phyloP scores from a whole-genome alignment of 2,888 invertebrate genomes.

The Trichopoda pennipes region DNA sequence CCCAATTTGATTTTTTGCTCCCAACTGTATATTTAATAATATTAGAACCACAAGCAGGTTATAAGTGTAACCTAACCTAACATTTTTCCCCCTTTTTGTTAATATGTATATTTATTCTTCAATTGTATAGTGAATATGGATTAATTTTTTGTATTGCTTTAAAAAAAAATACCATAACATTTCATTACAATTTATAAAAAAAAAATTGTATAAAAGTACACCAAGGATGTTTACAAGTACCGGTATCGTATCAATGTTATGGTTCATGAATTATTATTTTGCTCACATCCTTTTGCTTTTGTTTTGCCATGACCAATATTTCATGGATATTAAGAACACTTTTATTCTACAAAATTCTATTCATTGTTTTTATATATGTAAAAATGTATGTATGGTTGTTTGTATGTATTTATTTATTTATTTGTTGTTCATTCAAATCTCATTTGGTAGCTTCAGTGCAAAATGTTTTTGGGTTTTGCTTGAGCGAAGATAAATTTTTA shows the following conservation, averaged over 20 bases:
- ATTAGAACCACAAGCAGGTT: too few relatives aligned
- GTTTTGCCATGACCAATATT: conserved; percentile 43
- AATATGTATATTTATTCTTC: too few relatives aligned
- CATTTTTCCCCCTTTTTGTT: too few relatives aligned
- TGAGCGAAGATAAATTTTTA: conserved; percentile 59
- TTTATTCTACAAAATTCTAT: conserved; percentile 34
- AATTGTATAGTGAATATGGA: too few relatives aligned
- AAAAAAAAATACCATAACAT: too few relatives aligned
- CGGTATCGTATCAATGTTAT: conserved; percentile 45
- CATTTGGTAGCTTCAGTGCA: conserved; percentile 51
- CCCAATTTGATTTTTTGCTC: too few relatives aligned
- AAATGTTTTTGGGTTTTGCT: conserved; percentile 57
- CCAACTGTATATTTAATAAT: too few relatives aligned
- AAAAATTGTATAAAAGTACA: background rate
- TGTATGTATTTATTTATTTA: too few relatives aligned
- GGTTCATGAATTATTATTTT: conserved; percentile 59
- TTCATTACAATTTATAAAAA: background rate
- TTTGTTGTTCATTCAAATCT: conserved; percentile 40
- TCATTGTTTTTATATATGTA: conserved; percentile 7
- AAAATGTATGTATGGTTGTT: background rate
- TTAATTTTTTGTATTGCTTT: too few relatives aligned
- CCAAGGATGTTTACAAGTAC: conserved; percentile 11
- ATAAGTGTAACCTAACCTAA: too few relatives aligned
- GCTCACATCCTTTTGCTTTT: conserved; percentile 39
- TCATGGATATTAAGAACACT: conserved; percentile 33